Evolutionary conservation across 2,113 vertebrate genomes (phyloP).

Genomic region (Chloropsis hardwickii): DNA sequence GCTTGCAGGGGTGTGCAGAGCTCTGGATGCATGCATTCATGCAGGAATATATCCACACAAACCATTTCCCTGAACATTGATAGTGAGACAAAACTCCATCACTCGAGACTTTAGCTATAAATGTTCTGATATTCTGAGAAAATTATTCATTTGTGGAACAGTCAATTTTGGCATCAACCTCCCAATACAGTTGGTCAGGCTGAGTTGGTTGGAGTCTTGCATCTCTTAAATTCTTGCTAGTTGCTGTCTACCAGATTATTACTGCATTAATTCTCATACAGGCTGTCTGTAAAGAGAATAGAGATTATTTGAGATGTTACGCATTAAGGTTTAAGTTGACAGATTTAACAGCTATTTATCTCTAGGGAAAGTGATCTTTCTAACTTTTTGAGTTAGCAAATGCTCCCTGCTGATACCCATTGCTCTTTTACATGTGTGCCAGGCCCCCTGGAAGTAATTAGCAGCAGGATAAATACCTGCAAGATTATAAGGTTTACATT

Average conservation of each 20-base stretch:
- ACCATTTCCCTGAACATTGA: background rate
- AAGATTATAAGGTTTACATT: slow-evolving; percentile 58
- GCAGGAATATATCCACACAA: background rate
- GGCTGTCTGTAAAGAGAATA: background rate
- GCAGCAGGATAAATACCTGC: slow-evolving; percentile 58
- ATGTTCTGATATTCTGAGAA: background rate
- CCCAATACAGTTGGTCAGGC: background rate
- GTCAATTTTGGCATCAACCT: background rate
- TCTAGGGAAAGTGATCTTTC: slow-evolving; percentile 34
- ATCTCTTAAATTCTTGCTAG: background rate
- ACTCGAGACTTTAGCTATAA: background rate
- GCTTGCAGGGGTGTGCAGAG: background rate
- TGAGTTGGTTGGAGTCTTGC: background rate
- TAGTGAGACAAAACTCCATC: background rate
- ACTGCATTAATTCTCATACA: background rate
- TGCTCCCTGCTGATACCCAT: slow-evolving; percentile 52
- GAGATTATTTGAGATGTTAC: slow-evolving; percentile 19
- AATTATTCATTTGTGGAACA: background rate
- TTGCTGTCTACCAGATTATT: slow-evolving; percentile 11
- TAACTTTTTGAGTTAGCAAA: slow-evolving; percentile 52
- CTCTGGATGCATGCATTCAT: accelerated
- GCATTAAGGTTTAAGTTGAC: slow-evolving; percentile 38
- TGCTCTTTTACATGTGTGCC: slow-evolving; percentile 52
- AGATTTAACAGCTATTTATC: slow-evolving; percentile 58
- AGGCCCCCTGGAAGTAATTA: slow-evolving; percentile 63